Conservation (phyloP, 2,797 vertebrate species). For the Scyliorhinus canicula region DNA sequence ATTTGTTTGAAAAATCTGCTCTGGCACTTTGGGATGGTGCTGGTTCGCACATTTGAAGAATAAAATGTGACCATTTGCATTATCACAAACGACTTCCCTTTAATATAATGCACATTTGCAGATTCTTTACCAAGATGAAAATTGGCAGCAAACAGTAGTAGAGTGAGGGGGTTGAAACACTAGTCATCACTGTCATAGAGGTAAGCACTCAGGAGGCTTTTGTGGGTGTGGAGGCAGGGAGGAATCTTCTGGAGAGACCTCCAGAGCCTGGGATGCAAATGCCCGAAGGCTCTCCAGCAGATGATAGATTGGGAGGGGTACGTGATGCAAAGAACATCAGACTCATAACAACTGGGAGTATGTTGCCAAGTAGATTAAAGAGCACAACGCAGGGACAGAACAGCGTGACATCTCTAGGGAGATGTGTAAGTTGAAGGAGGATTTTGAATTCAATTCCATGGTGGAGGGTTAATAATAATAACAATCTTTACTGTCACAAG, state of each 20-base stretch:
- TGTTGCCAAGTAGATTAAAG: background rate
- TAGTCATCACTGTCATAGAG: background rate
- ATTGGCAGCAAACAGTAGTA: background rate
- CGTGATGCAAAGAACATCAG: background rate
- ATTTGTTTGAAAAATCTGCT: background rate
- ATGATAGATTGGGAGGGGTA: background rate
- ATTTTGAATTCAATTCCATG: background rate
- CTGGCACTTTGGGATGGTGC: background rate
- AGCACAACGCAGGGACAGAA: background rate
- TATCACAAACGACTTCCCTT: background rate
- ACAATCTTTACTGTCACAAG: too few species aligned
- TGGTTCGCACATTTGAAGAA: constrained; percentile 1
- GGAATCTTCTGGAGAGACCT: background rate
- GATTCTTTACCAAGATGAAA: background rate
- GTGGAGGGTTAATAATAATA: too few species aligned
- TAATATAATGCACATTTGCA: background rate
- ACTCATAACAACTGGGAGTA: too few species aligned
- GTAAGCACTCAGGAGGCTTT: background rate
- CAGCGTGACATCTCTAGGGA: background rate
- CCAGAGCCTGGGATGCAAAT: background rate
- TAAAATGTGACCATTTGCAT: background rate
- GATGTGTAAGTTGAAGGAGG: background rate
- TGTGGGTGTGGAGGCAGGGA: background rate
- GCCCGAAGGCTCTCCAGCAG: background rate
- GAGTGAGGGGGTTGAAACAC: background rate